These are phyloP conservation scores for Crotalus helleri DNA, from an alignment of 2,113 vertebrate genomes.

Conservation along the genomic window DNA sequence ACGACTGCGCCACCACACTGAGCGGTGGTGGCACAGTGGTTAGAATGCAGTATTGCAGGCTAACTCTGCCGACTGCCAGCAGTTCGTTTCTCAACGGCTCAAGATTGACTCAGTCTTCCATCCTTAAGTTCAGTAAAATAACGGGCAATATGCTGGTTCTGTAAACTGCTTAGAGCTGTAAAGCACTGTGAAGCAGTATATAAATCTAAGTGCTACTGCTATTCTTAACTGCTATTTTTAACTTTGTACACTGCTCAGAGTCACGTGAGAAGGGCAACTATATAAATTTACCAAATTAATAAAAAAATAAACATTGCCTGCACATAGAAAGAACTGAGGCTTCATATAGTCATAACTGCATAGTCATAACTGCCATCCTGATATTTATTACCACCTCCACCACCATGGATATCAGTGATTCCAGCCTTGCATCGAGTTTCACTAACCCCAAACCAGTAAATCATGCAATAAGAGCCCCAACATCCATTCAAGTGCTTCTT, in stretches of 20 bases:
- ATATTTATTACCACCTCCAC: background rate
- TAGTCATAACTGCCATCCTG: background rate
- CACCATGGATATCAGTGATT: background rate
- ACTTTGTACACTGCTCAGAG: background rate
- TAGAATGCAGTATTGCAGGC: background rate
- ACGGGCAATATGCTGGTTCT: background rate
- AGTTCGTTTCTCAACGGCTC: background rate
- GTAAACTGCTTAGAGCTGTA: background rate
- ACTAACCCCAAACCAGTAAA: background rate
- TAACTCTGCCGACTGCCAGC: background rate
- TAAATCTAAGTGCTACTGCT: background rate
- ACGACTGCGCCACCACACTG: background rate
- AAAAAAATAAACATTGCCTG: background rate
- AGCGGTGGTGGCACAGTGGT: background rate
- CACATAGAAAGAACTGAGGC: background rate
- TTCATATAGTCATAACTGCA: background rate
- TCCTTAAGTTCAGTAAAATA: background rate
- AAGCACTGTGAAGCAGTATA: background rate
- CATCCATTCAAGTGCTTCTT: background rate
- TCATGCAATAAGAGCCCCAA: background rate
- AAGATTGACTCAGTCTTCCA: background rate
- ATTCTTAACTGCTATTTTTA: background rate
- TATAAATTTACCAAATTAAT: background rate
- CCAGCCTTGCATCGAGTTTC: background rate
- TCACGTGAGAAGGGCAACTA: background rate